Base-by-base conservation (phyloP, 2,113 vertebrate species). In the Maccullochella peelii region DNA sequence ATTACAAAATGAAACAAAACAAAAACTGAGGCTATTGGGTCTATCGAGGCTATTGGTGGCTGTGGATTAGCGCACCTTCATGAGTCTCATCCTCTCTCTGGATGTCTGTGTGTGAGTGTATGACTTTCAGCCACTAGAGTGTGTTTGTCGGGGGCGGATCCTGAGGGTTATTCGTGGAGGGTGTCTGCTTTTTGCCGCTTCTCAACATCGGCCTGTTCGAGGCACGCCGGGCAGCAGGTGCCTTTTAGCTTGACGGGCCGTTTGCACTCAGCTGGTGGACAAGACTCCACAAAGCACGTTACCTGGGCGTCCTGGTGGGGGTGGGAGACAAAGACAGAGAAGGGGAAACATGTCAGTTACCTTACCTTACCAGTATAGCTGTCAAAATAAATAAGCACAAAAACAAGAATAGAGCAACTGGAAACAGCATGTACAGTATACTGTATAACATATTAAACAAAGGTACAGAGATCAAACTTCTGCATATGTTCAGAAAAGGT, bases 271-370 rank as follows among this genome's bases (percentile, higher is more conserved):
- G 90, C 65, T 0, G 93, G 92, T 0, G 87, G 96, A 90, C 98
- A 99, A 0, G 96, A 96, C 90, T 99, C 96, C 84, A 99, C 96
- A 1, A 98, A 97, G 92, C 98, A 99, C 40, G 97, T 99, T 89
- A 99, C 94, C 95, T 99, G 98, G 74, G 96, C 95, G 5, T 93
- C 95, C 98, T 99, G 93, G 8, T 5, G 27, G 5, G 42, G 38
- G 65, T 14, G 47, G 52, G 6, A 27, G 15, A 33, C 33, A 33
- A 33, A 33, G 36, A 33, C 5, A 59, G 27, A 74, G 65, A 69
- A 42, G 18, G 59, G 40, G 47, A 0, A 42, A 70, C 38, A 72
- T 61, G 55, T 77, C 38, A 79, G 52, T 72, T 69, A 57, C 21
- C 18, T 30, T 18, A 68, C 74, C n/a, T n/a, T n/a, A n/a, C n/a